Conservation (phyloP, 2,797 vertebrate species). For the Lacerta agilis region DNA sequence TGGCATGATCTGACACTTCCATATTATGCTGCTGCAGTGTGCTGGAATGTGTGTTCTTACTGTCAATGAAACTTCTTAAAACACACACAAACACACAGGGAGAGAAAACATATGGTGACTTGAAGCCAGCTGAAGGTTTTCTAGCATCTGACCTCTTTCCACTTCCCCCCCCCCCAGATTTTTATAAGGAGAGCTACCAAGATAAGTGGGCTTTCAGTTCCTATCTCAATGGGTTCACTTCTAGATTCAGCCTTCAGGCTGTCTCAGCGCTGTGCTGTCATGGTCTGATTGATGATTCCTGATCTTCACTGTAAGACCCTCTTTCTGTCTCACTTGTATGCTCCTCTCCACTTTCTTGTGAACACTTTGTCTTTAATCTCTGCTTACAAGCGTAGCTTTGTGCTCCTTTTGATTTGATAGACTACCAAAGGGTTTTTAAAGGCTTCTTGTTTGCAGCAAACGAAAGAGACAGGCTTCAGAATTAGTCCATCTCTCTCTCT, state of each 20-base stretch:
- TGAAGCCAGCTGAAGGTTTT: background rate
- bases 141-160: conserved; percentile 4
- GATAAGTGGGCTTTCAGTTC: conserved; percentile 16
- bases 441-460: background rate
- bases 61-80: conserved; percentile 2
- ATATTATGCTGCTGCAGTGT: background rate
- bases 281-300: background rate
- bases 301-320: background rate
- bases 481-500: background rate
- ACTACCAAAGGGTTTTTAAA: background rate
- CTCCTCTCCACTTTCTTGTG: conserved; percentile 6
- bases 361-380: conserved; percentile 17
- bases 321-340: background rate
- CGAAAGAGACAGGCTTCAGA: background rate
- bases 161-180: background rate
- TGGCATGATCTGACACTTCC: background rate
- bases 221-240: conserved; percentile 5
- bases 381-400: background rate
- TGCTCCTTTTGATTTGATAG: conserved; percentile 8
- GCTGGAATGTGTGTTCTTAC: background rate
- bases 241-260: conserved; percentile 4
- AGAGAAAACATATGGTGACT: background rate
- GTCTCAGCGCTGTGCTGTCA: background rate
- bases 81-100: background rate
- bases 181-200: background rate